Percentiles rank a stretch among this genome's conserved stretches.
phyloP scores from a whole-genome alignment of 2,888 invertebrate genomes.

The Orthosia incerta region DNA sequence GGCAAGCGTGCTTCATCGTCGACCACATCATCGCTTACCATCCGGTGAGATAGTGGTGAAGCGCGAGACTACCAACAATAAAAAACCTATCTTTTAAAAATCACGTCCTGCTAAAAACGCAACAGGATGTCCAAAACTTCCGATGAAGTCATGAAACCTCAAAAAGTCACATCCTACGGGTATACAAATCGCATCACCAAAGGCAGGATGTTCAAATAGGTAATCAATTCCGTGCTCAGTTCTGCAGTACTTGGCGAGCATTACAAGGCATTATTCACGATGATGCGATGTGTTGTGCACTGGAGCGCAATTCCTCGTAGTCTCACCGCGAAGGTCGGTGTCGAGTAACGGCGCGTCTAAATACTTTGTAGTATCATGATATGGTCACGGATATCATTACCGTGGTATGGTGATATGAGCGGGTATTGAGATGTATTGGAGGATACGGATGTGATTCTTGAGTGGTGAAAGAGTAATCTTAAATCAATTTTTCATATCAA shows the following conservation, averaged over 20 bases:
- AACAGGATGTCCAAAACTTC: background rate
- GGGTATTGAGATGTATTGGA: slow-evolving; percentile 5
- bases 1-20: no score
- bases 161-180: background rate
- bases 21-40: no score
- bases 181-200: background rate
- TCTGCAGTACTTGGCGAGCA: slow-evolving; percentile 12
- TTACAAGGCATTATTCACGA: slow-evolving; percentile 20
- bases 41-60: no score
- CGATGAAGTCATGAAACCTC: background rate
- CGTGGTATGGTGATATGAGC: background rate
- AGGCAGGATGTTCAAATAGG: slow-evolving; percentile 29
- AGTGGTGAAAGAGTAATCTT: background rate
- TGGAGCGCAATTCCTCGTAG: slow-evolving; percentile 50
- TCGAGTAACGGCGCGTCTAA: slow-evolving; percentile 31
- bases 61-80: no score
- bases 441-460: background rate
- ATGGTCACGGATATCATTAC: background rate
- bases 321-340: slow-evolving; percentile 57
- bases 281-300: slow-evolving; percentile 38
- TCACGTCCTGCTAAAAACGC: background rate
- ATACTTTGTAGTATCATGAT: slow-evolving; percentile 4
- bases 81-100: no score
- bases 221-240: slow-evolving; percentile 30
- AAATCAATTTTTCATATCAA: no score